Evolutionary conservation across 2,797 vertebrate genomes (phyloP).

Genomic region (Bradypodion ventrale): DNA sequence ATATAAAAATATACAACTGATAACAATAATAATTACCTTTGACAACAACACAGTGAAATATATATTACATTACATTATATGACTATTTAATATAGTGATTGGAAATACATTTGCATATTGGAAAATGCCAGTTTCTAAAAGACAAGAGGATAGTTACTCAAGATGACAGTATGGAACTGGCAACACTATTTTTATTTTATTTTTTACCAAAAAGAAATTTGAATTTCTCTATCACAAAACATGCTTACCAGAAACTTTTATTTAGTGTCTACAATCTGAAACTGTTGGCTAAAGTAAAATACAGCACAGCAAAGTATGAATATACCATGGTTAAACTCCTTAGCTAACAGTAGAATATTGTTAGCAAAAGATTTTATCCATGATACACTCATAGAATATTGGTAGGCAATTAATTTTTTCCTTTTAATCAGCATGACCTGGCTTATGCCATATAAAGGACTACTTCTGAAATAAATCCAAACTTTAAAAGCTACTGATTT

Average conservation of each 20-base stretch:
- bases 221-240: not conserved
- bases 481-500: not conserved
- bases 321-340: not conserved
- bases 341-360: not conserved
- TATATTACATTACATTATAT: not conserved
- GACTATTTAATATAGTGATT: not conserved
- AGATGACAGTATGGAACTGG: not conserved
- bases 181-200: not conserved
- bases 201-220: not conserved
- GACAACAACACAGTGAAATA: not conserved
- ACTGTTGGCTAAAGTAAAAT: not conserved
- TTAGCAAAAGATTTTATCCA: no score
- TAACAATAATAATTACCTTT: not conserved
- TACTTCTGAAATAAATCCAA: not conserved
- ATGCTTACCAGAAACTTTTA: not conserved
- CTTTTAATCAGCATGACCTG: not conserved
- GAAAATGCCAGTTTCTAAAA: not conserved
- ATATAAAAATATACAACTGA: not conserved
- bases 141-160: not conserved
- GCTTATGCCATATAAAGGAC: not conserved
- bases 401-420: not conserved
- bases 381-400: no score
- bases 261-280: not conserved
- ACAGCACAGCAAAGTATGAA: not conserved
- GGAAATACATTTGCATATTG: not conserved